phyloP scores from a whole-genome alignment of 2,113 vertebrate genomes.

The Tringa solitaria region DNA sequence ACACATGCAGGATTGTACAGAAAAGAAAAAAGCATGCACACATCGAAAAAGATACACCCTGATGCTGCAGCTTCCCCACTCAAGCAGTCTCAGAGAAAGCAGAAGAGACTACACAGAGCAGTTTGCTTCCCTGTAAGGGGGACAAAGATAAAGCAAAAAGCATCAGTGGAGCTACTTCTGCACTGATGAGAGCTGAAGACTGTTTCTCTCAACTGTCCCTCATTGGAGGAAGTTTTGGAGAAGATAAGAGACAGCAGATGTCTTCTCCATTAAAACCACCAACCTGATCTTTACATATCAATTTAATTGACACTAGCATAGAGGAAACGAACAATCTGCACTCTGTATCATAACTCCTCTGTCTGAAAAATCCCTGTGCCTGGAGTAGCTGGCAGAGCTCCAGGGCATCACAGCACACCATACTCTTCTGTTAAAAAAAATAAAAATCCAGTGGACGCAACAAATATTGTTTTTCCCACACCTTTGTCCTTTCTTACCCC shows the following conservation, averaged over 20 bases:
- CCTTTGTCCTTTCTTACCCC: background rate
- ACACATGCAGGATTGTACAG: background rate
- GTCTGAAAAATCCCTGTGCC: background rate
- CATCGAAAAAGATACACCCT: background rate
- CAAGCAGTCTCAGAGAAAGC: background rate
- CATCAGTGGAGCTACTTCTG: background rate
- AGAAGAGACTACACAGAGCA: background rate
- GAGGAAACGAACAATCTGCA: background rate
- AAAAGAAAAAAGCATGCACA: background rate
- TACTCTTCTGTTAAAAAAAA: background rate
- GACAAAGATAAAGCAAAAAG: background rate
- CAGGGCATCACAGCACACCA: background rate
- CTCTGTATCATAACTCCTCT: background rate
- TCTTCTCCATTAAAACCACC: background rate
- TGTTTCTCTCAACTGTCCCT: background rate
- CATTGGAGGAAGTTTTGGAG: background rate
- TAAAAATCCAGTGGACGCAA: background rate
- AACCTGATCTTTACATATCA: background rate
- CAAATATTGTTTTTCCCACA: background rate
- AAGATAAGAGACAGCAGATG: background rate
- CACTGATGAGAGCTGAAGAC: background rate
- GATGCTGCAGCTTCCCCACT: background rate
- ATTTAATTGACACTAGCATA: background rate
- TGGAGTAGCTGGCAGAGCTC: background rate
- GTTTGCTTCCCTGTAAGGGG: background rate